Conservation (phyloP, 2,113 vertebrate species). For the Patagioenas fasciata region DNA sequence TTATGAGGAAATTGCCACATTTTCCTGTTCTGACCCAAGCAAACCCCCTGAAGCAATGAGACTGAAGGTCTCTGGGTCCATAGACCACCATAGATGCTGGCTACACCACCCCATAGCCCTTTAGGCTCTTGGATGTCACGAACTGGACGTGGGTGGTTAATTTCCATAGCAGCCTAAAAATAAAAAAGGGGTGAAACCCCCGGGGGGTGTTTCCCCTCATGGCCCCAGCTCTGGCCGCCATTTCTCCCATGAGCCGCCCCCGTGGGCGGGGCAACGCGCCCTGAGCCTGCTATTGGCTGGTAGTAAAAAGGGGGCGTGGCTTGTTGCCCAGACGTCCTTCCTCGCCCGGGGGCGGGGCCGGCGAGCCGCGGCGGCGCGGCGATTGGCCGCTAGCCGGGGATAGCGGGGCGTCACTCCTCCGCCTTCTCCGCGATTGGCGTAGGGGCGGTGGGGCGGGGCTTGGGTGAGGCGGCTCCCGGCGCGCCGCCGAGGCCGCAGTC, state of each 20-base stretch:
- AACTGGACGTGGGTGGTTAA: too few species aligned
- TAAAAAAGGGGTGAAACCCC: not conserved
- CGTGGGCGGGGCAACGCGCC: not conserved
- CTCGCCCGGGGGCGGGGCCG: not conserved
- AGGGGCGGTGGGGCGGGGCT: not conserved
- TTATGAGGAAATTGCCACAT: not conserved
- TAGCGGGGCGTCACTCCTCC: rapidly evolving
- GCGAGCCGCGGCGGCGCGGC: rapidly evolving
- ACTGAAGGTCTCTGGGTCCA: rapidly evolving
- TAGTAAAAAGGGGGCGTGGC: not conserved
- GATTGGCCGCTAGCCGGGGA: rapidly evolving
- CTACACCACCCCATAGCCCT: rapidly evolving
- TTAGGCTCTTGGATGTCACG: rapidly evolving
- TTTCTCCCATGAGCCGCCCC: not conserved
- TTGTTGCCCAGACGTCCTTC: rapidly evolving
- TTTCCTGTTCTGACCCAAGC: too few species aligned
- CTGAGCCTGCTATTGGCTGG: not conserved
- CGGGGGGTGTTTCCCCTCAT: too few species aligned
- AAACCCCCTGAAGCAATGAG: rapidly evolving
- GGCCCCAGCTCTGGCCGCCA: not conserved
- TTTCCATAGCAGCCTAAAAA: not conserved
- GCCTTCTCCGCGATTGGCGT: rapidly evolving
- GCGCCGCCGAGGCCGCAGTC: constrained; percentile 15
- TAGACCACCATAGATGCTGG: rapidly evolving
- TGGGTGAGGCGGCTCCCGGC: constrained; percentile 40